Conservation (phyloP, 2,888 invertebrate genomes). For the Microdon myrmicae region DNA sequence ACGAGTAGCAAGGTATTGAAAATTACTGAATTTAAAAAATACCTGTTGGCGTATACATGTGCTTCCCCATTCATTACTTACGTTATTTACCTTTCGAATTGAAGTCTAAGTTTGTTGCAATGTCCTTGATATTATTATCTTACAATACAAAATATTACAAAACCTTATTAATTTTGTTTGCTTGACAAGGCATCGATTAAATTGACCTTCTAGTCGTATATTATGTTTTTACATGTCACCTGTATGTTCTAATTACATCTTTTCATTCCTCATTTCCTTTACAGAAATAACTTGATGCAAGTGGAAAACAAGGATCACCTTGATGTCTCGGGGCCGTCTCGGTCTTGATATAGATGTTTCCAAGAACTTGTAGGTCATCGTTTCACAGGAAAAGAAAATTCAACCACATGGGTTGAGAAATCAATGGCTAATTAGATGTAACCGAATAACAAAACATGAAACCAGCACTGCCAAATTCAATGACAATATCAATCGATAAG, state of each 20-base stretch:
- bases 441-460: slow-evolving; percentile 37
- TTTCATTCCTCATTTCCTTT: too few species aligned
- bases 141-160: neutral
- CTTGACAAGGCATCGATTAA: too few species aligned
- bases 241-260: too few species aligned
- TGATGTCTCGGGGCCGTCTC: neutral
- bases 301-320: slow-evolving; percentile 5
- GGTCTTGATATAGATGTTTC: slow-evolving; percentile 30
- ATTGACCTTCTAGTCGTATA: too few species aligned
- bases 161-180: neutral
- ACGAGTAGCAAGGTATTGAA: too few species aligned
- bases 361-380: slow-evolving; percentile 21
- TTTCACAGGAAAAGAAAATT: slow-evolving; percentile 36
- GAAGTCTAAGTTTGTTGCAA: neutral
- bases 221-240: too few species aligned
- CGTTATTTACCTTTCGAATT: too few species aligned
- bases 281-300: slow-evolving; percentile 8
- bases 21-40: too few species aligned
- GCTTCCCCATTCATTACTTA: too few species aligned
- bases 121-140: neutral
- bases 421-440: slow-evolving; percentile 13
- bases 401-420: slow-evolving; percentile 38
- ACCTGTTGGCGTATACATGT: too few species aligned
- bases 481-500: slow-evolving; percentile 52
- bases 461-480: slow-evolving; percentile 50